phyloP scores from a whole-genome alignment of 1,140 invertebrate genomes.

The Brachionus asplanchnoidis region DNA sequence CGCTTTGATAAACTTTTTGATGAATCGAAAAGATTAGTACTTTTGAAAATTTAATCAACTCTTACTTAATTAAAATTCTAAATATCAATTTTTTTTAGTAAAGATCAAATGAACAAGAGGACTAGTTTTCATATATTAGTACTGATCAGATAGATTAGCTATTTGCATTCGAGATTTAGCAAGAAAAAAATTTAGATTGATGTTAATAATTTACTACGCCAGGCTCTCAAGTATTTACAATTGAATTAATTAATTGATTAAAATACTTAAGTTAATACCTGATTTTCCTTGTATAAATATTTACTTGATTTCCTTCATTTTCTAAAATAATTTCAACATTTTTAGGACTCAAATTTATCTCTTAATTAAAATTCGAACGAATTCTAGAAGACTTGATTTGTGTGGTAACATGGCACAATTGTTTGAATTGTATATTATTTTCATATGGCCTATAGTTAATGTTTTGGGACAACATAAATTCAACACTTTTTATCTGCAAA shows the following conservation, averaged over 20 bases:
- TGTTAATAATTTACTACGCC: not conserved
- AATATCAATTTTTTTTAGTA: slow-evolving; percentile 17
- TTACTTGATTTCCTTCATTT: not conserved
- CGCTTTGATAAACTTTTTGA: not conserved
- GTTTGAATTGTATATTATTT: not conserved
- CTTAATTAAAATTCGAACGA: not conserved
- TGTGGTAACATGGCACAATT: not conserved
- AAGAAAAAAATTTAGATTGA: not conserved
- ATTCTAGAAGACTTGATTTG: not conserved
- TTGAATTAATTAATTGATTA: slow-evolving; percentile 37
- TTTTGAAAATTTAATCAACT: not conserved
- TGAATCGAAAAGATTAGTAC: not conserved
- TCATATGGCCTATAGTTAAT: not conserved
- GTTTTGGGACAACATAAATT: not conserved
- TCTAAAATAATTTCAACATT: not conserved
- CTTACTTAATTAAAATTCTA: slow-evolving; percentile 4
- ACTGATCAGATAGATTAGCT: not conserved
- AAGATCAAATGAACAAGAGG: not conserved
- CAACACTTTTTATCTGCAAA: not conserved
- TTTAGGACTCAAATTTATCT: not conserved
- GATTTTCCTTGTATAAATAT: slow-evolving; percentile 31
- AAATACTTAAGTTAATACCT: slow-evolving; percentile 38
- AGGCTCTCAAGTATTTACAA: slow-evolving; percentile 9
- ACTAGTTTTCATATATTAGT: not conserved
- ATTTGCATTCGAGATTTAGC: slow-evolving; percentile 8